Base-by-base conservation (phyloP, 1,140 invertebrate genomes). In the Mycetomoellerius zeteki region DNA sequence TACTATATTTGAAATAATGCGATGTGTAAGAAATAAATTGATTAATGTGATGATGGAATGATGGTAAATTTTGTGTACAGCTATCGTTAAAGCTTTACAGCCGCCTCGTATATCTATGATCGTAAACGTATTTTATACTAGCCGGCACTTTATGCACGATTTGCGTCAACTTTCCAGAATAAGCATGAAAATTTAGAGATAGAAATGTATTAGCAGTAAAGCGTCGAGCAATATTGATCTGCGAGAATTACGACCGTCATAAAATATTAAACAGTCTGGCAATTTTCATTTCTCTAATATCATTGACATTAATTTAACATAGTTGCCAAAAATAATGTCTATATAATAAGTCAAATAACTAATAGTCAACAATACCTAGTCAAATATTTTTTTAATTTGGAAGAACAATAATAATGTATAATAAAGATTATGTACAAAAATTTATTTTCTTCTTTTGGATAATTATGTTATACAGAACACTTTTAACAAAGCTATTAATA, bases 101-200 rank as follows among this genome's bases (percentile, higher is more conserved):
- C 24, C 10, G 19, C 3, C 27, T 73, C 67, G 56, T 84, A 84
- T 24, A 84, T 84, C 27, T 27, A n/a, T 37, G 80, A 84, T 84
- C 80, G 16, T 84, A 84, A 84, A 84, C 54, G 27, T 84, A 84
- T 84, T 84, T 84, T 84, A 84, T 33, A 75, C 37, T 14, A 30
- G 24, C 43, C n/a, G 14, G 71, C 80, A 73, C 37, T 84, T 84
- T 84, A 84, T 84, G 27, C 80, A 84, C 80, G 69, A 84, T 84
- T 73, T 84, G 80, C 54, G 69, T 84, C 80, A 73, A 84, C 80
- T 84, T 84, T 33, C 7, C 37, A 73, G 69, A 84, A 84, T 84
- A 60, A 84, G 54, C 43, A 54, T n/a, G 80, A 84, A 84, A 84
- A 84, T 84, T 84, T 84, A 84, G 69, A 73, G 80, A 84, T 84